Evolutionary conservation across 92 coral and sea anemone genomes (phyloP).

Genomic region (Plumapathes pennacea): DNA sequence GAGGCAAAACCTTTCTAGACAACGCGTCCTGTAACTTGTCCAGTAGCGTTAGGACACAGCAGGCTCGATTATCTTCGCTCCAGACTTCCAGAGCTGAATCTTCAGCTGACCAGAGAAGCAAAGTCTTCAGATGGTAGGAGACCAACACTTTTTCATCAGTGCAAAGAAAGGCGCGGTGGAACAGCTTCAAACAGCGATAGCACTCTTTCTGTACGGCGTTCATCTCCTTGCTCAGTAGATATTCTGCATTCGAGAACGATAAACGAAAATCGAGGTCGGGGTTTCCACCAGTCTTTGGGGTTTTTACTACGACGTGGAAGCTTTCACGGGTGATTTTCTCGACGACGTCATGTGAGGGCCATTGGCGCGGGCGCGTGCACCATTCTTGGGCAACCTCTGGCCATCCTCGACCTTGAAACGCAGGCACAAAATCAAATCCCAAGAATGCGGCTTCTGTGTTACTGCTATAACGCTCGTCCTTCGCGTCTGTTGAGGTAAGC

Average conservation of each 20-base stretch:
- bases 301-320: constrained; percentile 67
- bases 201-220: constrained; percentile 63
- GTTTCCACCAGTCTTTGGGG: constrained; percentile 28
- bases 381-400: constrained; percentile 62
- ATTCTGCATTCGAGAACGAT: constrained; percentile 82
- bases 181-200: constrained; percentile 67
- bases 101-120: constrained; percentile 60
- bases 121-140: constrained; percentile 67
- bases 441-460: neutral
- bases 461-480: too few species aligned
- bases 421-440: constrained; percentile 67
- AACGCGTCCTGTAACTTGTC: constrained; percentile 46
- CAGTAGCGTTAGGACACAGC: constrained; percentile 67
- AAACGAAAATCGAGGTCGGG: constrained; percentile 64
- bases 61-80: constrained; percentile 57
- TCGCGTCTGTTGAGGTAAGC: too few species aligned
- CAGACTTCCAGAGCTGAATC: constrained; percentile 48
- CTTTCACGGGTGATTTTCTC: constrained; percentile 46
- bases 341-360: constrained; percentile 61
- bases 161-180: constrained; percentile 27
- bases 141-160: constrained; percentile 33
- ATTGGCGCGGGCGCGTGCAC: constrained; percentile 60
- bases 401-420: constrained; percentile 72
- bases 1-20: constrained; percentile 33
- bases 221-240: constrained; percentile 59